Conservation (phyloP, 2,888 invertebrate genomes). For the Drosophila kuntzei region DNA sequence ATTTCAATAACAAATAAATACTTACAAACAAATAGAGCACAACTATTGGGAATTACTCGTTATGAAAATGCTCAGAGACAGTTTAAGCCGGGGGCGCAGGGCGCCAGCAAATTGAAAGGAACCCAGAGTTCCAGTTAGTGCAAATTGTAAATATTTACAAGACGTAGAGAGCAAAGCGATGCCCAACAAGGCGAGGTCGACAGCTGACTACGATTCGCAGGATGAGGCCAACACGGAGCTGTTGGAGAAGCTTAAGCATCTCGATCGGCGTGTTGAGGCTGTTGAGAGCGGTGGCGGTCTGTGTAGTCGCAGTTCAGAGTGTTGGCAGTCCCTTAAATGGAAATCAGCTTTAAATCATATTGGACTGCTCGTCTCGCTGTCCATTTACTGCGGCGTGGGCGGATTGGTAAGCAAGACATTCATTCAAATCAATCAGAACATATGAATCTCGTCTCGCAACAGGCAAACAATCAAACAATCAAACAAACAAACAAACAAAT, state of each 20-base stretch:
- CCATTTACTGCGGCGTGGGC: constrained; percentile 92
- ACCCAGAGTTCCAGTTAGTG: background rate
- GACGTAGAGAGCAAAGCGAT: constrained; percentile 27
- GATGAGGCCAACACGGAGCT: constrained; percentile 85
- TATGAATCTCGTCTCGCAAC: constrained; percentile 20
- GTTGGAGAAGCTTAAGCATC: constrained; percentile 84
- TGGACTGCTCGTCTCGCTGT: constrained; percentile 91
- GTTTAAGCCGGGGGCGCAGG: constrained; percentile 33
- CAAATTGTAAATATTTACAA: constrained; percentile 13
- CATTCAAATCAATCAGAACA: background rate
- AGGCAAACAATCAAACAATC: constrained; percentile 18
- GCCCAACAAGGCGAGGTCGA: constrained; percentile 52
- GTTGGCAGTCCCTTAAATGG: constrained; percentile 86
- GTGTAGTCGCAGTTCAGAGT: constrained; percentile 79
- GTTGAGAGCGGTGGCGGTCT: constrained; percentile 84
- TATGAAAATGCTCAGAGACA: constrained; percentile 30
- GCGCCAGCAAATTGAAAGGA: constrained; percentile 46
- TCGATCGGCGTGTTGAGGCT: constrained; percentile 83
- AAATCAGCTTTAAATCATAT: constrained; percentile 90
- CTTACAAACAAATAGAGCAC: constrained; percentile 1
- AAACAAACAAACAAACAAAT: constrained; percentile 35
- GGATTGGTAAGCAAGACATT: constrained; percentile 88
- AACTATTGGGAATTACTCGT: constrained; percentile 4
- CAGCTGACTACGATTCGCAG: constrained; percentile 80
- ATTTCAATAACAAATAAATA: background rate